Percentiles rank a stretch among this genome's conserved stretches.
phyloP scores from a whole-genome alignment of 2,797 vertebrate genomes.

The Sebastes itinus region DNA sequence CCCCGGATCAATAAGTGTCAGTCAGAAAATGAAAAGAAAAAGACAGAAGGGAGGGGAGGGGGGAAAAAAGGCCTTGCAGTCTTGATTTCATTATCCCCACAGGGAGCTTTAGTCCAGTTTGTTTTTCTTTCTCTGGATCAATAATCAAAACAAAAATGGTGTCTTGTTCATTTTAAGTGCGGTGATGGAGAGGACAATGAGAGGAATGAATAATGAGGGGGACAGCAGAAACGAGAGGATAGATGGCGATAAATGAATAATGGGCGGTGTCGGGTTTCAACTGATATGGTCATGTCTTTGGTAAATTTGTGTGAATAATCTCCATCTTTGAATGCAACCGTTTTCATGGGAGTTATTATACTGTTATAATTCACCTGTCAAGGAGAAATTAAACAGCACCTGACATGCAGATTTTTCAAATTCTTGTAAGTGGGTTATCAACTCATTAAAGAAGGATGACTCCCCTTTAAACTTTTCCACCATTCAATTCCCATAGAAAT shows the following conservation, averaged over 20 bases:
- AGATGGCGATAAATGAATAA: background rate
- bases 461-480: background rate
- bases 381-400: background rate
- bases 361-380: background rate
- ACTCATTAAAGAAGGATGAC: background rate
- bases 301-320: background rate
- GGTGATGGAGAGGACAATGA: constrained; percentile 3
- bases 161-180: constrained; percentile 22
- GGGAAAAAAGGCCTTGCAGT: background rate
- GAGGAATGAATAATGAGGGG: background rate
- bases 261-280: background rate
- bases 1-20: constrained; percentile 78
- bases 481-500: background rate
- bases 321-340: background rate
- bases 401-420: background rate
- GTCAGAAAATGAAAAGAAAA: constrained; percentile 63
- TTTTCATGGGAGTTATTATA: background rate
- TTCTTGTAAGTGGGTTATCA: background rate
- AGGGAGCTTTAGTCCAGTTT: constrained; percentile 34
- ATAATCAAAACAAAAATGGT: constrained; percentile 47
- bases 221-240: background rate
- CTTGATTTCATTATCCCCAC: constrained; percentile 57
- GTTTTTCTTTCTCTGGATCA: constrained; percentile 42
- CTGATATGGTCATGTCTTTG: background rate
- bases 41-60: constrained; percentile 7